Evolutionary conservation across 92 coral and sea anemone genomes (phyloP), one percentile per base, ranked within the genome.

Genomic region (Blastomussa wellsi): DNA sequence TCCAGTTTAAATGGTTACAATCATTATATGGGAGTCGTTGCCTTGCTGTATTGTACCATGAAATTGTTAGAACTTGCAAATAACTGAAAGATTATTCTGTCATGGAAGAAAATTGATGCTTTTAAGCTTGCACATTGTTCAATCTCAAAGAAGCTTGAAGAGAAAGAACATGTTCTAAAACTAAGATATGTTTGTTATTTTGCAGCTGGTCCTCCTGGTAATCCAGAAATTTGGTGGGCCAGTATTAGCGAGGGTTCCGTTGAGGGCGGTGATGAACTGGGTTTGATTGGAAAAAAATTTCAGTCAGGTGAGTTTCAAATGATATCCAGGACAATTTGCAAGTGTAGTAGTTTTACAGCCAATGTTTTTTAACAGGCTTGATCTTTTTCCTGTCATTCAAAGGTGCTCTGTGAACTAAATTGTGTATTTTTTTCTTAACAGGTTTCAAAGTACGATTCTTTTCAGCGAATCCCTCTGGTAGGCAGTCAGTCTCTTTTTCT

Each of bases 211-310:
- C 94, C 99, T 28, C 92, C 99, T 74, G 99, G 99, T 66, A 94
- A 89, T 73, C 99, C 99, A 39, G 99, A 97, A 80, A 95, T 97
- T 86, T 95, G 96, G 99, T 97, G 99, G 99, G 94, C 98, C 91
- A 97, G 97, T 86, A 87, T 93, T 48, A 89, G 86, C 64, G 92
- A 97, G 93, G 99, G 99, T 84, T 97, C 94, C 52, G 99, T 88
- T 57, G 91, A 90, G 55, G 99, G 99, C 53, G 95, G 95, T 44
- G 97, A 94, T 67, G 99, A 97, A 87, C 87, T 97, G 92, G 99
- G 99, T 86, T 93, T 97, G 39, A 97, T 97, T 92, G 99, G 99
- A 47, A 97, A 97, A 87, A 97, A 97, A 80, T 97, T 97, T 89
- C 98, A 90, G 77, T 86, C 98, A 86, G 98, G 99, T 97, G 72